Percentiles rank a stretch among this genome's conserved stretches.
These are phyloP conservation scores for Neoscelio sp. DNA, from an alignment of 2,888 invertebrate species.

Conservation along the genomic window DNA sequence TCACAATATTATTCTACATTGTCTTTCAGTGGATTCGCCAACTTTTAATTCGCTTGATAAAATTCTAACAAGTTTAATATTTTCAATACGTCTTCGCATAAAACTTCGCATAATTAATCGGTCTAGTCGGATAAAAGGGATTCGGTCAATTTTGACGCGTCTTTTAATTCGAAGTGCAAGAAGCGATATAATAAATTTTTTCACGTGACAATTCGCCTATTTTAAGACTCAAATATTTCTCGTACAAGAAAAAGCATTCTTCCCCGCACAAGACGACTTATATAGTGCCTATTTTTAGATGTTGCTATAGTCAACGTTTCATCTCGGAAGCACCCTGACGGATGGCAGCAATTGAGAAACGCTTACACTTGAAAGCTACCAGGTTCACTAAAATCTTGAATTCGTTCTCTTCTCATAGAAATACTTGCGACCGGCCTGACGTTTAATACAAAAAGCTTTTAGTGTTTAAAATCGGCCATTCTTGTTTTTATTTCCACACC, in stretches of 20 bases:
- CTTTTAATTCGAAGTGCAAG: no score
- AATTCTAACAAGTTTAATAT: conserved; percentile 12
- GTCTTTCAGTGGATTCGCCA: conserved; percentile 1
- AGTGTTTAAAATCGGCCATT: conserved; percentile 66
- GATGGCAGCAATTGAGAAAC: conserved; percentile 72
- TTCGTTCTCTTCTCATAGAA: conserved; percentile 68
- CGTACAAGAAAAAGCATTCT: conserved; percentile 53
- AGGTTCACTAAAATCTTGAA: conserved; percentile 71
- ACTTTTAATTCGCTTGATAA: conserved; percentile 1
- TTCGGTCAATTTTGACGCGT: no score
- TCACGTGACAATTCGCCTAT: conserved; percentile 31
- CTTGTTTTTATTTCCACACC: conserved; percentile 71
- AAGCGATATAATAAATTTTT: conserved; percentile 20
- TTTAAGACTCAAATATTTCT: conserved; percentile 37
- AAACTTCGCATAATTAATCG: no score
- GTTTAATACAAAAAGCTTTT: conserved; percentile 72
- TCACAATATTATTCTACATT: conserved; percentile 21
- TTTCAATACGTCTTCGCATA: not conserved
- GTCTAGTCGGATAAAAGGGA: no score
- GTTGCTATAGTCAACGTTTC: conserved; percentile 52
- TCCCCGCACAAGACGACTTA: conserved; percentile 52
- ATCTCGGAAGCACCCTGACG: conserved; percentile 72
- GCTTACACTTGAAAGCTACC: conserved; percentile 61
- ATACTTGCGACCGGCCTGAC: conserved; percentile 30
- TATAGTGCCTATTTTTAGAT: conserved; percentile 58